Evolutionary conservation across 1,140 invertebrate species (phyloP).

Genomic region (Drosophila biarmipes): DNA sequence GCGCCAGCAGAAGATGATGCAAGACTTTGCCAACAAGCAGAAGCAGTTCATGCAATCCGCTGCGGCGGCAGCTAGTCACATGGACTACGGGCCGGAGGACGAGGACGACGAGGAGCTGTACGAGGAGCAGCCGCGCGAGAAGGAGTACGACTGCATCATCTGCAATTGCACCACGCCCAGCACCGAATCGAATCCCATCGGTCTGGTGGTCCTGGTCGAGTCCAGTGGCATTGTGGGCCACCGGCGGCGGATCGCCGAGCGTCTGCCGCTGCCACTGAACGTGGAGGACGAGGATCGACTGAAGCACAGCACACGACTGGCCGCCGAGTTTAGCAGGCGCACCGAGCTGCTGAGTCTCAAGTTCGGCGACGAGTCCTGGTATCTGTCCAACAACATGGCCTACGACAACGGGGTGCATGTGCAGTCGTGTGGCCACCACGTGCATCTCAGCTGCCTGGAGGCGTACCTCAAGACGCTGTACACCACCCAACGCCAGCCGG

Average conservation of each 20-base stretch:
- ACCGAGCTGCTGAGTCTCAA: constrained; percentile 73
- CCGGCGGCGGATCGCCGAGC: constrained; percentile 77
- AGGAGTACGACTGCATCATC: constrained; percentile 97
- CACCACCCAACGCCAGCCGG: constrained; percentile 89
- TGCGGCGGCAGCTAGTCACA: constrained; percentile 88
- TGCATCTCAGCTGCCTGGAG: constrained; percentile 96
- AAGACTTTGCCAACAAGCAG: constrained; percentile 95
- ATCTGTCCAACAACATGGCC: constrained; percentile 93
- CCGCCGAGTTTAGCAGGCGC: constrained; percentile 72
- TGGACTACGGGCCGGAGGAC: constrained; percentile 84
- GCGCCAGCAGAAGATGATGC: constrained; percentile 95
- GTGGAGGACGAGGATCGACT: constrained; percentile 69
- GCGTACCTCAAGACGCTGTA: constrained; percentile 94
- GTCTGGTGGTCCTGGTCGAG: constrained; percentile 92
- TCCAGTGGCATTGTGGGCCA: constrained; percentile 82
- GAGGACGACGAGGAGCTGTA: constrained; percentile 88
- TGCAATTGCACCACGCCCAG: constrained; percentile 95
- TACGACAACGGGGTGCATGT: constrained; percentile 97
- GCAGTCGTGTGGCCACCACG: constrained; percentile 98
- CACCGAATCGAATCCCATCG: constrained; percentile 94
- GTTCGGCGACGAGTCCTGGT: constrained; percentile 88
- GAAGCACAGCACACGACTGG: constrained; percentile 61
- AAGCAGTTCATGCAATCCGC: constrained; percentile 95
- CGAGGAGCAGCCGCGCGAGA: constrained; percentile 87
- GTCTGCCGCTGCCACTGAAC: constrained; percentile 70